Evolutionary conservation across 2,797 vertebrate species (phyloP), one percentile per base, ranked within the genome.

Genomic region (Oreonectes daqikongensis): DNA sequence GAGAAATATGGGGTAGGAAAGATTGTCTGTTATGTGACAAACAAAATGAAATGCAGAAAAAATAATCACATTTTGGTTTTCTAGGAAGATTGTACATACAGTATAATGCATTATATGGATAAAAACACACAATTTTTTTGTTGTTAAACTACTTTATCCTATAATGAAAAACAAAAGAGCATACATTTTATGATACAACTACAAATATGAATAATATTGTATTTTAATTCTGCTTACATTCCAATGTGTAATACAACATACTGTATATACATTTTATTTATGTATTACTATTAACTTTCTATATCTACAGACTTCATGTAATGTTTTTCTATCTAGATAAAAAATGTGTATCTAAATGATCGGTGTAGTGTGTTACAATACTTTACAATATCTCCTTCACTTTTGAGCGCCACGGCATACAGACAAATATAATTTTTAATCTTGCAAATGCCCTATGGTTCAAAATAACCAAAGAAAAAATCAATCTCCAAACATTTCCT

Each of bases 401-500:
- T 4, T 18, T 46, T 17, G 15, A 46, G 6, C 44, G 1, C 14
- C 30, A 26, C 24, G 2, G 26, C 26, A 66, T 20, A 6, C 44
- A 28, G 22, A 68, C n/a, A 48, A 46, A 46, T 35, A n/a, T 48
- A 0, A 46, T 68, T 57, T 53, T 3, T n/a, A 76, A 69, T 59
- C n/a, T 46, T 38, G 20, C 50, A 52, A 22, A 69, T 53, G 61
- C 65, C 24, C 44, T 38, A 20, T 26, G 28, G 53, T 50, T 61
- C 20, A 32, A 59, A 68, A 77, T 48, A 59, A 48, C 60, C 10
- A 28, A 57, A 69, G 24, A 53, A 69, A 46, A 26, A 20, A 61
- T 63, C 44, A 50, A 42, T 69, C 55, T 63, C 67, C 52, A 69
- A 69, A 77, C 75, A 64, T 38, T 68, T 70, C 9, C 30, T 35